A percentile compares a stretch with the other conserved stretches of the same genome.
Conservation (phyloP, 2,888 invertebrate species). For the Synanthedon andrenaeformis region DNA sequence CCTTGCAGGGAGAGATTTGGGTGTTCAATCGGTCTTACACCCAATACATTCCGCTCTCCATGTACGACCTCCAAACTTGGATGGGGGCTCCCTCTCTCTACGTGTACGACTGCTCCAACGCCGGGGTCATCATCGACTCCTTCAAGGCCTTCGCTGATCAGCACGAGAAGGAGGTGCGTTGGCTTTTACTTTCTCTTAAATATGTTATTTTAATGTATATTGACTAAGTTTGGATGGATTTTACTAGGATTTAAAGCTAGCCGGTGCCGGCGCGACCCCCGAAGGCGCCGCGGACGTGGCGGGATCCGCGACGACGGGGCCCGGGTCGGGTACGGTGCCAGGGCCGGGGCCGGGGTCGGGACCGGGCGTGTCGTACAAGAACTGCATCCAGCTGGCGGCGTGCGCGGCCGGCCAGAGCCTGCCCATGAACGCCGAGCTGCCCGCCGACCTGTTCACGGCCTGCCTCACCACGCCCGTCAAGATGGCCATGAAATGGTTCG, state of each 20-base stretch:
- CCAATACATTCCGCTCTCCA: conserved; percentile 98
- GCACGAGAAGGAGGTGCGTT: conserved; percentile 78
- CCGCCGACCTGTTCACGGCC: conserved; percentile 97
- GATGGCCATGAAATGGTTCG: conserved; percentile 95
- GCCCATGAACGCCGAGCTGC: conserved; percentile 97
- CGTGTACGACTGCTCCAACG: conserved; percentile 99
- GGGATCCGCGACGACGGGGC: neutral
- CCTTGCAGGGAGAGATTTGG: conserved; percentile 98
- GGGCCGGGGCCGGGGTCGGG: neutral
- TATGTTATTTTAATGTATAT: too few relatives aligned
- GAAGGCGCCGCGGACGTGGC: neutral
- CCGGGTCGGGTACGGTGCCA: too few relatives aligned
- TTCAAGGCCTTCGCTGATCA: conserved; percentile 91
- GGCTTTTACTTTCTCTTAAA: too few relatives aligned
- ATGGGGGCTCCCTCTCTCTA: conserved; percentile 99
- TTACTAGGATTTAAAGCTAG: neutral
- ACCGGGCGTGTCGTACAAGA: conserved; percentile 72
- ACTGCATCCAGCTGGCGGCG: conserved; percentile 97
- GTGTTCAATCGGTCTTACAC: conserved; percentile 99
- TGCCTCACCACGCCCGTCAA: conserved; percentile 99
- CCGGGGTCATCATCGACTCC: conserved; percentile 94
- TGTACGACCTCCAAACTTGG: conserved; percentile 99
- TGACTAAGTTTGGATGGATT: too few relatives aligned
- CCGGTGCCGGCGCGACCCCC: neutral
- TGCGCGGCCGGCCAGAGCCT: conserved; percentile 93